phyloP scores from a whole-genome alignment of 2,888 invertebrate species.

The Xylophagus ater region DNA sequence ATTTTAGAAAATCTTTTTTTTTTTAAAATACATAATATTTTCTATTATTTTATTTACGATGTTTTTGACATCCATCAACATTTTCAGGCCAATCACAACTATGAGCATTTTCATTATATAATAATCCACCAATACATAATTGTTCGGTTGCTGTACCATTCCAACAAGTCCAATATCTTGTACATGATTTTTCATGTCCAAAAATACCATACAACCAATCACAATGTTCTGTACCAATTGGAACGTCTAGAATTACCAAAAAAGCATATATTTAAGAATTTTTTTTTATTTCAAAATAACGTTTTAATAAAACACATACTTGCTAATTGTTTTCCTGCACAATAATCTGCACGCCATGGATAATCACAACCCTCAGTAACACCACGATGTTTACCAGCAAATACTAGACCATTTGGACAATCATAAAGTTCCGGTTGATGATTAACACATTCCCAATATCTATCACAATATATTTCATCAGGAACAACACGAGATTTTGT shows the following conservation, averaged over 20 bases:
- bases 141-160: conserved; percentile 88
- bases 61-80: conserved; percentile 86
- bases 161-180: conserved; percentile 91
- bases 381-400: conserved; percentile 76
- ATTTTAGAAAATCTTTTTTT: not conserved
- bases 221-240: conserved; percentile 75
- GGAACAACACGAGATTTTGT: conserved; percentile 61
- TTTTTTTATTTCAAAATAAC: not conserved
- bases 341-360: conserved; percentile 80
- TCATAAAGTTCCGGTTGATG: conserved; percentile 75
- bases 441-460: conserved; percentile 72
- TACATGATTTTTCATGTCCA: conserved; percentile 88
- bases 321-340: conserved; percentile 68
- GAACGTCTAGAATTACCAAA: conserved; percentile 50
- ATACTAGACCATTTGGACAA: conserved; percentile 83
- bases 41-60: conserved; percentile 86
- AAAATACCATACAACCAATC: conserved; percentile 90
- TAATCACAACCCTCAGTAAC: conserved; percentile 85
- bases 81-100: conserved; percentile 93
- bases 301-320: conserved; percentile 41
- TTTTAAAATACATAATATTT: no score
- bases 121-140: conserved; percentile 78
- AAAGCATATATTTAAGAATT: not conserved
- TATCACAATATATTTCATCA: conserved; percentile 71
- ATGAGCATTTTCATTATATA: conserved; percentile 82